Conservation (phyloP, 1,140 invertebrate genomes). For the Drosophila chauvacae region DNA sequence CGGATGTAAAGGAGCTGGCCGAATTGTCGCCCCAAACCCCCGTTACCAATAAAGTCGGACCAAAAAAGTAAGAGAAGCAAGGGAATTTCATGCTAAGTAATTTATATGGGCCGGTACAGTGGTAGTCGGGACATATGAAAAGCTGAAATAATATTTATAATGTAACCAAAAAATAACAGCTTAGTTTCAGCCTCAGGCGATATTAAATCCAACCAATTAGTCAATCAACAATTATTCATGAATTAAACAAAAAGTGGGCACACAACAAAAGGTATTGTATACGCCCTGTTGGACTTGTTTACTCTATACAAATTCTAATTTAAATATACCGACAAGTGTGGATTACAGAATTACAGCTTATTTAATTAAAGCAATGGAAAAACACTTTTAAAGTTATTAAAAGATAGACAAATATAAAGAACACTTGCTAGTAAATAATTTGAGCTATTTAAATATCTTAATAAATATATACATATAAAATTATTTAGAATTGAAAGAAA, state of each 20-base stretch:
- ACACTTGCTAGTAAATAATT: too few species aligned
- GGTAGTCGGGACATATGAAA: background rate
- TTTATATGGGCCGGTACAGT: conserved; percentile 55
- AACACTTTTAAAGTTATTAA: background rate
- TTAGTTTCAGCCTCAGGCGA: background rate
- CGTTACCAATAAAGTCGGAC: conserved; percentile 9
- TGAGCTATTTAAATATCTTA: too few species aligned
- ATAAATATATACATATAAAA: too few species aligned
- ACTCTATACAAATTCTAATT: conserved; percentile 14
- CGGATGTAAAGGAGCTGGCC: conserved; percentile 62
- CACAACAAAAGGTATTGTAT: conserved; percentile 1
- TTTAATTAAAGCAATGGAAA: background rate
- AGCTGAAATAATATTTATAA: background rate
- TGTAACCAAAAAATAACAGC: background rate
- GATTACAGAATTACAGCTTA: conserved; percentile 1
- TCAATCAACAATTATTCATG: conserved; percentile 14
- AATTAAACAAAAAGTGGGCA: conserved; percentile 13
- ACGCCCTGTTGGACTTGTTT: conserved; percentile 5
- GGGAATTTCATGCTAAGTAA: conserved; percentile 71
- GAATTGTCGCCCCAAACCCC: conserved; percentile 12
- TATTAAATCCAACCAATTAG: conserved; percentile 22
- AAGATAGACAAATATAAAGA: background rate
- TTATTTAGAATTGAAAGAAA: too few species aligned
- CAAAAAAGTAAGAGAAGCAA: conserved; percentile 6
- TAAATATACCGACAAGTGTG: background rate